A percentile compares a stretch with the other conserved stretches of the same genome.
phyloP scores from a whole-genome alignment of 1,140 invertebrate species.

The Phthorimaea operculella region DNA sequence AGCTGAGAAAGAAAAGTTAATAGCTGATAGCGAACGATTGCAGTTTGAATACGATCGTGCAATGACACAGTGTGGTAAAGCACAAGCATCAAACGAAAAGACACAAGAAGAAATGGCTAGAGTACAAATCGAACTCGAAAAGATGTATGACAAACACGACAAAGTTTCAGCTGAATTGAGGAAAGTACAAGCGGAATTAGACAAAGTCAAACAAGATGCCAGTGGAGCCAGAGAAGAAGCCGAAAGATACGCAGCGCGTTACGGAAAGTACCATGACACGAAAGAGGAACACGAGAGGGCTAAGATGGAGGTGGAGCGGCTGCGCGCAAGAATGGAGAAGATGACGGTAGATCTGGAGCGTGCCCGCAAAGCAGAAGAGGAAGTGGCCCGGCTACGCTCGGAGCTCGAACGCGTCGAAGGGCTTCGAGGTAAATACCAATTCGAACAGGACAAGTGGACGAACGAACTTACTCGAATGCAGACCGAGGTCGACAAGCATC shows the following conservation, averaged over 20 bases:
- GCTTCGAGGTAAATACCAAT: slow-evolving; percentile 86
- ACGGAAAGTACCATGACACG: slow-evolving; percentile 82
- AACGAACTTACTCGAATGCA: slow-evolving; percentile 57
- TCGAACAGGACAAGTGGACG: slow-evolving; percentile 86
- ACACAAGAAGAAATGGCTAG: slow-evolving; percentile 88
- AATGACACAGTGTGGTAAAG: slow-evolving; percentile 84
- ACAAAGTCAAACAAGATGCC: slow-evolving; percentile 75
- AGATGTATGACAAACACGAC: slow-evolving; percentile 91
- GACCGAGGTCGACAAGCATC: slow-evolving; percentile 75
- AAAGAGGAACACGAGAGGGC: slow-evolving; percentile 84
- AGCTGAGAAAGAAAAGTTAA: slow-evolving; percentile 86
- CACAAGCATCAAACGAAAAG: slow-evolving; percentile 85
- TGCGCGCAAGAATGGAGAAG: slow-evolving; percentile 86
- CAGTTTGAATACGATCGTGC: slow-evolving; percentile 87
- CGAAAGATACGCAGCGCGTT: slow-evolving; percentile 78
- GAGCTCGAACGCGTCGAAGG: slow-evolving; percentile 81
- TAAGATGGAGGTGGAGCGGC: slow-evolving; percentile 84
- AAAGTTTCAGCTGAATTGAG: slow-evolving; percentile 84
- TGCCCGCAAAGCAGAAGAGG: slow-evolving; percentile 75
- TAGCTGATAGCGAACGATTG: slow-evolving; percentile 85
- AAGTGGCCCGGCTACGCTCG: slow-evolving; percentile 73
- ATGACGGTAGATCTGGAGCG: slow-evolving; percentile 80
- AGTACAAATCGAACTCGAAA: slow-evolving; percentile 88
- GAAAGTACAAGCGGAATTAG: slow-evolving; percentile 81
- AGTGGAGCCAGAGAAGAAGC: slow-evolving; percentile 78